Base-by-base conservation (phyloP, 1,140 invertebrate genomes). In the Drosophila athabasca region DNA sequence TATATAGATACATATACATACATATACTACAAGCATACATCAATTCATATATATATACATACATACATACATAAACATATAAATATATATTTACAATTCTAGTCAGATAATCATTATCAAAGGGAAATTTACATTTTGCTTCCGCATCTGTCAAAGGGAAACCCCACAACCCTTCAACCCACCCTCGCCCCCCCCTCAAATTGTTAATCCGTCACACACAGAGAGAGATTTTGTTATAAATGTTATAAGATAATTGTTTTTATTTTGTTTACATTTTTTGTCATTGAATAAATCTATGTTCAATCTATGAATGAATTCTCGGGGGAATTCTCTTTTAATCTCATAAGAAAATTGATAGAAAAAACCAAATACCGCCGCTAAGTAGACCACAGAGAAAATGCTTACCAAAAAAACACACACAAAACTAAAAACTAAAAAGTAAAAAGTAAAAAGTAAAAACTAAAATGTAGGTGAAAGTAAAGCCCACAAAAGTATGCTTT, bases 41-140 rank as follows among this genome's bases (percentile, higher is more conserved):
- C 17, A 19, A 19, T 19, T 19, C 17, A 65, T 74, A 74, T 74
- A 65, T 70, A 74, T 53, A 58, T 52, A 65, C 44, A 26, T 65
- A 71, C 51, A 60, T 48, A 39, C 31, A 75, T 57, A 76, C 35
- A 62, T 48, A 22, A 62, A 49, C 41, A 62, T 31, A 58, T 48
- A 58, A 35, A 62, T 59, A 80, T 80, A 81, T 81, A 76, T 81
- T 76, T 81, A 81, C 73, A 81, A 71, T 61, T 83, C 69, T 82
- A 75, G 69, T 82, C 61, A 70, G 74, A 61, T 74, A 76, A 80
- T 39, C 68, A 64, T 64, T 43, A 64, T 11, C 35, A 72, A 72
- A 71, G 52, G 41, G 41, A 35, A 69, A 66, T 19, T 35, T 52
- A 44, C 19, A 60, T 61, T 71, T 52, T 61, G 73, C 73, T 73